phyloP scores from a whole-genome alignment of 1,140 invertebrate genomes.

The Habropoda laboriosa region DNA sequence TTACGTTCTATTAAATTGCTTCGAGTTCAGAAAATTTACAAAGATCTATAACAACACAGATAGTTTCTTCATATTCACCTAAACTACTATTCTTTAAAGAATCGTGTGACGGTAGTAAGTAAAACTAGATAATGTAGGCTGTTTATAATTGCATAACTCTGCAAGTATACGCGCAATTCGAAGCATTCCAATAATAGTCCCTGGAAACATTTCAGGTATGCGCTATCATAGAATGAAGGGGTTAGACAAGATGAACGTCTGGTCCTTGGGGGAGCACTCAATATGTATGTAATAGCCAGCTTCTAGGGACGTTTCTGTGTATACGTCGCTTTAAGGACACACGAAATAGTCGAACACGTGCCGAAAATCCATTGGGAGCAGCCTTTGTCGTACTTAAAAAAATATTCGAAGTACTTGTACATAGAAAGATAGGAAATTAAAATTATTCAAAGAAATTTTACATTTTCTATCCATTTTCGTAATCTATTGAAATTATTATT shows the following conservation, averaged over 20 bases:
- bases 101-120: not conserved
- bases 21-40: too few species aligned
- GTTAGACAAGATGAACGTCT: constrained; percentile 9
- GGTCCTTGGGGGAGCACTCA: not conserved
- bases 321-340: not conserved
- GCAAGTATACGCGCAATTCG: not conserved
- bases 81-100: not conserved
- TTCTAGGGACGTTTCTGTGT: not conserved
- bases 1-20: too few species aligned
- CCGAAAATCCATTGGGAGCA: not conserved
- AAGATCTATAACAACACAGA: too few species aligned
- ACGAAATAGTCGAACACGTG: not conserved
- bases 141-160: not conserved
- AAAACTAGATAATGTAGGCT: not conserved
- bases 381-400: not conserved
- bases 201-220: constrained; percentile 4
- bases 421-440: not conserved
- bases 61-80: not conserved
- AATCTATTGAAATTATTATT: too few species aligned
- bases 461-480: too few species aligned
- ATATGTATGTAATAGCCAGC: constrained; percentile 5
- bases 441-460: too few species aligned
- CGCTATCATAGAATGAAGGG: not conserved
- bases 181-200: constrained; percentile 29
- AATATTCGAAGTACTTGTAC: too few species aligned